phyloP scores from a whole-genome alignment of 2,888 invertebrate species.

The Amphipoea oculea region DNA sequence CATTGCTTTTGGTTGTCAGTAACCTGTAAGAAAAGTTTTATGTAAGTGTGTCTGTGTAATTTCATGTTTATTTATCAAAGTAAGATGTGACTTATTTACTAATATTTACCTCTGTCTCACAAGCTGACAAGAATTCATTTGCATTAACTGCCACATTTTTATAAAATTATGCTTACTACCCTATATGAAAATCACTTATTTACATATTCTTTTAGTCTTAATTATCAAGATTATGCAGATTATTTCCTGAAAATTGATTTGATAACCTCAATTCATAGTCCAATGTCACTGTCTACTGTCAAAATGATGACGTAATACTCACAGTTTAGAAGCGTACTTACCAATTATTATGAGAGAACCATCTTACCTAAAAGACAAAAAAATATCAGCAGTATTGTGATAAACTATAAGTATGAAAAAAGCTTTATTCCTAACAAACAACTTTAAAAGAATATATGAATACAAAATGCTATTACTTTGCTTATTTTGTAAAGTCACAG shows the following conservation, averaged over 20 bases:
- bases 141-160: slow-evolving; percentile 86
- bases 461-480: not conserved
- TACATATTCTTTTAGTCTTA: slow-evolving; percentile 72
- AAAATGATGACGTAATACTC: slow-evolving; percentile 58
- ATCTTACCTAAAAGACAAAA: not conserved
- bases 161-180: slow-evolving; percentile 36
- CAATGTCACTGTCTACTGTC: slow-evolving; percentile 63
- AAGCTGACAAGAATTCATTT: slow-evolving; percentile 78
- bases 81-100: not conserved
- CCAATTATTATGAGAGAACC: not conserved
- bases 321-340: slow-evolving; percentile 49
- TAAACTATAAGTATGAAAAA: not conserved
- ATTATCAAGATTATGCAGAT: slow-evolving; percentile 54
- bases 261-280: slow-evolving; percentile 56
- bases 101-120: slow-evolving; percentile 81
- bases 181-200: slow-evolving; percentile 52
- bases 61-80: slow-evolving; percentile 49
- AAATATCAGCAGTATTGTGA: too few relatives aligned
- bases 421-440: not conserved
- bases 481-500: not conserved
- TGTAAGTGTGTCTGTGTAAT: slow-evolving; percentile 11
- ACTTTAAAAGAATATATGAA: not conserved
- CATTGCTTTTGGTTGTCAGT: slow-evolving; percentile 76
- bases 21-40: slow-evolving; percentile 77
- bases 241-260: slow-evolving; percentile 50